Evolutionary conservation across 2,888 invertebrate species (phyloP).

Genomic region (Tanytarsus gracilentus): DNA sequence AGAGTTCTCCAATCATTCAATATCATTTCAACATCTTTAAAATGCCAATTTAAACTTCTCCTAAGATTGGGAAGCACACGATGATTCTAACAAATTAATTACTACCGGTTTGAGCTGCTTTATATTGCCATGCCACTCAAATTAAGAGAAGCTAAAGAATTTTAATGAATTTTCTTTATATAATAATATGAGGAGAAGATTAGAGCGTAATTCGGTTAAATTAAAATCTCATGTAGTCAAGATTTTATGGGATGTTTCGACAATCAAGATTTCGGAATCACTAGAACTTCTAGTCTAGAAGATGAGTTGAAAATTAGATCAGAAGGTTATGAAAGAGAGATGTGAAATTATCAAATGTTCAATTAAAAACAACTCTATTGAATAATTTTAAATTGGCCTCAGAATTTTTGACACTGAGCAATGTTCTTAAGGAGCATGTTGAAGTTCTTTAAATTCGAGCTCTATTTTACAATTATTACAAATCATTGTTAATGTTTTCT

Average conservation of each 20-base stretch:
- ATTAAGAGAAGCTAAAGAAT: not conserved
- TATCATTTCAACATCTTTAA: too few relatives aligned
- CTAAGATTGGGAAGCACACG: not conserved
- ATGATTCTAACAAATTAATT: conserved; percentile 3
- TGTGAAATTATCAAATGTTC: too few relatives aligned
- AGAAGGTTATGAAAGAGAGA: too few relatives aligned
- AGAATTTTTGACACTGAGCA: not conserved
- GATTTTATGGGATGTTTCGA: not conserved
- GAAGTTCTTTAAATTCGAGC: not conserved
- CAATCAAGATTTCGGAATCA: not conserved
- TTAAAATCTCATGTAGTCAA: not conserved
- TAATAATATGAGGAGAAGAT: not conserved
- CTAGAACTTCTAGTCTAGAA: too few relatives aligned
- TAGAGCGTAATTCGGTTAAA: not conserved
- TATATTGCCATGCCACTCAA: not conserved
- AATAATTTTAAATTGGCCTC: too few relatives aligned
- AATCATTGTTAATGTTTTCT: not conserved
- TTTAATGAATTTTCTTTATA: not conserved
- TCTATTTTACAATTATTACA: conserved; percentile 10
- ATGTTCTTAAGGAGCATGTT: too few relatives aligned
- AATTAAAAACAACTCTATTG: too few relatives aligned
- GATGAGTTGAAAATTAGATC: too few relatives aligned
- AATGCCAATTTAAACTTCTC: too few relatives aligned
- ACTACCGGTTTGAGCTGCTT: not conserved
- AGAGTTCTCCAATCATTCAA: too few relatives aligned